Evolutionary conservation across 2,797 vertebrate genomes (phyloP).

Genomic region (Leptodactylus fallax): DNA sequence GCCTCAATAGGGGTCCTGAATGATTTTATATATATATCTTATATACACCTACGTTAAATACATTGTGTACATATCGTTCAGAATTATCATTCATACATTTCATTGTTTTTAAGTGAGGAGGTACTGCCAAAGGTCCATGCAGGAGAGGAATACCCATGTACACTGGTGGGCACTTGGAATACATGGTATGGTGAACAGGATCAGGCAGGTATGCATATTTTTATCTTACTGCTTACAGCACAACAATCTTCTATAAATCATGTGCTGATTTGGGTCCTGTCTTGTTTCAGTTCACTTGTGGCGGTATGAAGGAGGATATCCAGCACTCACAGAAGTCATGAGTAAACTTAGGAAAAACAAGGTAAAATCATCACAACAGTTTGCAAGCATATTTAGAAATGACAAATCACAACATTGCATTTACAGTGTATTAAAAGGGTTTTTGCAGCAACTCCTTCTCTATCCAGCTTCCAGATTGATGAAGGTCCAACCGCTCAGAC

Average conservation of each 20-base stretch:
- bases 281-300: constrained; percentile 90
- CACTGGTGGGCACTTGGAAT: constrained; percentile 98
- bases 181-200: constrained; percentile 99
- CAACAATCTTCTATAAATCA: background rate
- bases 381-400: background rate
- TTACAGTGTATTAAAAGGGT: too few relatives aligned
- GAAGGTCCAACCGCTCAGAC: too few relatives aligned
- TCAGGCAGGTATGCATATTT: constrained; percentile 90
- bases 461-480: too few relatives aligned
- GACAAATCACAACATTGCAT: background rate
- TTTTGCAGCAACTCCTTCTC: too few relatives aligned
- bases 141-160: constrained; percentile 94
- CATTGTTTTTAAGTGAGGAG: constrained; percentile 86
- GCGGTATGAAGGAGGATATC: constrained; percentile 95
- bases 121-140: constrained; percentile 93
- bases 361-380: constrained; percentile 74
- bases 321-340: constrained; percentile 96
- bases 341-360: constrained; percentile 92
- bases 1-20: too few relatives aligned
- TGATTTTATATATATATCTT: too few relatives aligned
- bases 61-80: too few relatives aligned
- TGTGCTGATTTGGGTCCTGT: constrained; percentile 45
- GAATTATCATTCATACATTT: constrained; percentile 24
- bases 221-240: background rate
- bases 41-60: too few relatives aligned